Evolutionary conservation across 2,888 invertebrate genomes (phyloP).

Genomic region (Philereme vetulata): DNA sequence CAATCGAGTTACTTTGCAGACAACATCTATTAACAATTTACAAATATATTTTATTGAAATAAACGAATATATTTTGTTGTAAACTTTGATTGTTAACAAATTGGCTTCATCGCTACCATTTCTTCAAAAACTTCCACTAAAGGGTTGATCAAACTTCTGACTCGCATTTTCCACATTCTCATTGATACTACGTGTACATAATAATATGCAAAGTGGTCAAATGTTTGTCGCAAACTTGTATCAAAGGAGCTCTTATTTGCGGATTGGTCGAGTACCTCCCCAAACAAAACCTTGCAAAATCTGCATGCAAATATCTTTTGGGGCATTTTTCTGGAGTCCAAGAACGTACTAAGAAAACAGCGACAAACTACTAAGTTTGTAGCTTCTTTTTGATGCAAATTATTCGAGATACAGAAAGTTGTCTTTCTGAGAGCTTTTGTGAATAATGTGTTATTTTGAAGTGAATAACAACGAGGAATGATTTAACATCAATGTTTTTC

Average conservation of each 20-base stretch:
- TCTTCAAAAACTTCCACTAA: not conserved
- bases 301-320: slow-evolving; percentile 60
- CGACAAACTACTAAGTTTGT: slow-evolving; percentile 61
- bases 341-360: slow-evolving; percentile 45
- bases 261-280: slow-evolving; percentile 32
- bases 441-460: slow-evolving; percentile 55
- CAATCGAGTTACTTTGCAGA: not conserved
- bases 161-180: slow-evolving; percentile 5
- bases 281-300: slow-evolving; percentile 47
- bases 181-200: slow-evolving; percentile 13
- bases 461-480: slow-evolving; percentile 17
- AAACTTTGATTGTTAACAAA: not conserved
- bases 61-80: not conserved
- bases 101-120: not conserved
- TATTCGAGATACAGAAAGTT: slow-evolving; percentile 58
- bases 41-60: not conserved
- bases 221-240: slow-evolving; percentile 49
- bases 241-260: slow-evolving; percentile 26
- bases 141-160: not conserved
- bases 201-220: slow-evolving; percentile 21
- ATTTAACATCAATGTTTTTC: slow-evolving; percentile 29
- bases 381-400: slow-evolving; percentile 71
- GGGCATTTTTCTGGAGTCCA: slow-evolving; percentile 52
- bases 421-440: slow-evolving; percentile 55
- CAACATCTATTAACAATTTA: not conserved